These are phyloP conservation scores for Leptosomus discolor DNA, from an alignment of 2,113 vertebrate genomes.

Conservation along the genomic window DNA sequence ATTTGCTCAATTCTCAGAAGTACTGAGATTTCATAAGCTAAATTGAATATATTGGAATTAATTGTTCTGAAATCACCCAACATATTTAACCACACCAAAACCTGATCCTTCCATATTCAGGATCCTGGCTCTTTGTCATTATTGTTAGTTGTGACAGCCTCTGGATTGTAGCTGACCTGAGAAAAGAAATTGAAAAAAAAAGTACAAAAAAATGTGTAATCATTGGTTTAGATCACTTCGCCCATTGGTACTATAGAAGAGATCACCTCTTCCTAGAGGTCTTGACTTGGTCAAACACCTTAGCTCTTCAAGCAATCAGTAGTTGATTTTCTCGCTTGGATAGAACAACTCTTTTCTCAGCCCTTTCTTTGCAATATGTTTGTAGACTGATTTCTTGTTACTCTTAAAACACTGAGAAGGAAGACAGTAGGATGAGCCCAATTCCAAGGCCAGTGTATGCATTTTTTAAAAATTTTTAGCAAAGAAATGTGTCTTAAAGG, in stretches of 20 bases:
- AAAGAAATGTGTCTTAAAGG: background rate
- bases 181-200: background rate
- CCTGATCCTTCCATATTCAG: background rate
- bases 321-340: background rate
- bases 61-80: background rate
- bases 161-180: background rate
- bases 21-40: background rate
- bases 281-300: background rate
- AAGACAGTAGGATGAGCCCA: background rate
- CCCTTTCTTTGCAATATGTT: background rate
- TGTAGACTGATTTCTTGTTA: background rate
- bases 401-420: background rate
- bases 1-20: background rate
- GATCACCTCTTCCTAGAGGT: background rate
- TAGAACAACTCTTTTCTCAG: background rate
- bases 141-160: background rate
- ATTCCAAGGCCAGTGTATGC: background rate
- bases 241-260: background rate
- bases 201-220: background rate
- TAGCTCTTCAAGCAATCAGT: background rate
- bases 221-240: background rate
- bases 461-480: background rate
- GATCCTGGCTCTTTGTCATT: background rate
- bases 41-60: rapidly evolving
- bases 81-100: background rate